phyloP scores from a whole-genome alignment of 2,113 vertebrate genomes.

The Guaruba guarouba region DNA sequence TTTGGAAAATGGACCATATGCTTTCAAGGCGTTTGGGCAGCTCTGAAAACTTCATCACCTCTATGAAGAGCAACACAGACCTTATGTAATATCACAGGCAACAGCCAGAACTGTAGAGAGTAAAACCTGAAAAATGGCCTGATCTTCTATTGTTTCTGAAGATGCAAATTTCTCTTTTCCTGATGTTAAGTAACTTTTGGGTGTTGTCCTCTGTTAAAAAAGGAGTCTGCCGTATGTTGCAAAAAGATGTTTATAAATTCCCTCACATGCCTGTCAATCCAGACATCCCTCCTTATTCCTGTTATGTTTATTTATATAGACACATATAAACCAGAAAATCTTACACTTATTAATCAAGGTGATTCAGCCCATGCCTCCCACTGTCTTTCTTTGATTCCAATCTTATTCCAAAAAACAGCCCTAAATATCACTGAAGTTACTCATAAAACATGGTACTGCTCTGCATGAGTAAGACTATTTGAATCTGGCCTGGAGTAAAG shows the following conservation, averaged over 20 bases:
- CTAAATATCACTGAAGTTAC: constrained; percentile 56
- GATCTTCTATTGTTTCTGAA: constrained; percentile 49
- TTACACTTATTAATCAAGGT: constrained; percentile 60
- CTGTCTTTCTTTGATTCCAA: constrained; percentile 35
- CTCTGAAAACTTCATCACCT: constrained; percentile 50
- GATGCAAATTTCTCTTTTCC: constrained; percentile 55
- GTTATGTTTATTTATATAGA: constrained; percentile 30
- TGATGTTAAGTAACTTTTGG: constrained; percentile 46
- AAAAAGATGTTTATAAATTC: constrained; percentile 23
- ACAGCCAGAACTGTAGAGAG: constrained; percentile 32
- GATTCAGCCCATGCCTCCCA: constrained; percentile 56
- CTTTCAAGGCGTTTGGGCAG: constrained; percentile 43
- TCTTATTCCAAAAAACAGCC: constrained; percentile 38
- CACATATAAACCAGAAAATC: not conserved
- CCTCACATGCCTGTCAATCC: constrained; percentile 15
- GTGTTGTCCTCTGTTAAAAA: constrained; percentile 17
- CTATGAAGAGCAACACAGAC: not conserved
- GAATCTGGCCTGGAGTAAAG: constrained; percentile 59
- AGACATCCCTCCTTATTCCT: not conserved
- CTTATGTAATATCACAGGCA: constrained; percentile 20
- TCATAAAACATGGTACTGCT: constrained; percentile 46
- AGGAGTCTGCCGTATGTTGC: not conserved
- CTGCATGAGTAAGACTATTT: constrained; percentile 47
- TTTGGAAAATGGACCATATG: constrained; percentile 24
- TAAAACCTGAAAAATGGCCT: not conserved